A percentile compares a stretch with the other conserved stretches of the same genome.
These are phyloP conservation scores for Tamias sibiricus DNA, from an alignment of 2,113 vertebrate genomes.

Conservation along the genomic window DNA sequence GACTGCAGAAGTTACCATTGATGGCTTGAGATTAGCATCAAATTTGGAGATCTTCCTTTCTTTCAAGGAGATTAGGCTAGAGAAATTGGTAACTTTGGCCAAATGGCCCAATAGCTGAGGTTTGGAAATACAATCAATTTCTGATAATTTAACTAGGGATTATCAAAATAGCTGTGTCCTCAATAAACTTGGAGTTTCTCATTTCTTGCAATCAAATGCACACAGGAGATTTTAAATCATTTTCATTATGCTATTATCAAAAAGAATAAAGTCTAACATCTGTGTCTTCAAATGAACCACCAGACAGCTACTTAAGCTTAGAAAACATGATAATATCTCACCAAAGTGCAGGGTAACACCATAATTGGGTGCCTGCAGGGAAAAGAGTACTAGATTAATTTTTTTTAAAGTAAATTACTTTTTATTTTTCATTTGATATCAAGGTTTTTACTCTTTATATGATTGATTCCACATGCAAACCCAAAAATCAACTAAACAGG, in stretches of 20 bases:
- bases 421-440: slow-evolving; percentile 66
- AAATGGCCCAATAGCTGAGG: neutral
- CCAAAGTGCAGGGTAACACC: neutral
- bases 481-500: slow-evolving; percentile 51
- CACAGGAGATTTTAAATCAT: slow-evolving; percentile 52
- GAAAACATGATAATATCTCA: slow-evolving; percentile 21
- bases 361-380: neutral
- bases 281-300: slow-evolving; percentile 65
- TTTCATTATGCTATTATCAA: slow-evolving; percentile 55
- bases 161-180: neutral
- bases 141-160: neutral
- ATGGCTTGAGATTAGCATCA: neutral
- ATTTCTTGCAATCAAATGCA: neutral
- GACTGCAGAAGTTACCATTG: neutral
- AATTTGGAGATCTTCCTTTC: neutral
- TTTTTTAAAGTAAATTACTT: slow-evolving; percentile 43
- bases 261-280: slow-evolving; percentile 40
- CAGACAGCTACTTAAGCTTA: neutral
- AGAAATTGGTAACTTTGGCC: slow-evolving; percentile 5
- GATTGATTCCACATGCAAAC: slow-evolving; percentile 40
- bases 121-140: slow-evolving; percentile 45
- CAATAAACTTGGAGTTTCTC: neutral
- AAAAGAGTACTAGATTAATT: slow-evolving; percentile 13
- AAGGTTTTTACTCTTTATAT: slow-evolving; percentile 48
- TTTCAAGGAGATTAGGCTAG: neutral